A percentile compares a stretch with the other conserved stretches of the same genome.
Conservation (phyloP, 2,888 invertebrate species). For the Platycheirus albimanus region DNA sequence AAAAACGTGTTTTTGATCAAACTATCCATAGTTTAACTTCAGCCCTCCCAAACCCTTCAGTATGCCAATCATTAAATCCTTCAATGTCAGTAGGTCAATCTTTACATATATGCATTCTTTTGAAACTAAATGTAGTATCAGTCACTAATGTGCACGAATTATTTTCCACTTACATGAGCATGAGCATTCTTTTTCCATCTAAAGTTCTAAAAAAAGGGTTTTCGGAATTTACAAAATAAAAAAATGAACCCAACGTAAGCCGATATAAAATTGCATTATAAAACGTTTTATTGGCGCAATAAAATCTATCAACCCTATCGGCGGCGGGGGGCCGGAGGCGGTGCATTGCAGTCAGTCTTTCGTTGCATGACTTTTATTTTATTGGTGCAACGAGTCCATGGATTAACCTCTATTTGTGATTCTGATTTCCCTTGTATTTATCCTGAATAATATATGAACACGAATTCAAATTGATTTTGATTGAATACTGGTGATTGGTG, state of each 20-base stretch:
- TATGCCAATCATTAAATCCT: constrained; percentile 20
- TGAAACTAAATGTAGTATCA: constrained; percentile 57
- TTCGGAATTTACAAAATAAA: constrained; percentile 22
- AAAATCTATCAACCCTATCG: constrained; percentile 42
- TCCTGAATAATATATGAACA: constrained; percentile 64
- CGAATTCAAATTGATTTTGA: constrained; percentile 70
- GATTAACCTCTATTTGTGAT: constrained; percentile 45
- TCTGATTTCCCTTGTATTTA: constrained; percentile 27
- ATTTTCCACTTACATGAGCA: constrained; percentile 63
- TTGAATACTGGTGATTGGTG: constrained; percentile 66
- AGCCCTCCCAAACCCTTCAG: not conserved
- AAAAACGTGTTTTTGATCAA: no score
- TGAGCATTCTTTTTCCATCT: constrained; percentile 48
- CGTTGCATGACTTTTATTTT: constrained; percentile 6
- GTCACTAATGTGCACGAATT: constrained; percentile 71
- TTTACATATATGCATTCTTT: no score
- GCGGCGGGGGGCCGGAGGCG: no score
- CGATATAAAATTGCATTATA: constrained; percentile 36
- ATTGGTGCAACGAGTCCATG: constrained; percentile 9
- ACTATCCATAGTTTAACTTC: not conserved
- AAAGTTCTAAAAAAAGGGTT: constrained; percentile 15
- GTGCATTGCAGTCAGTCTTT: constrained; percentile 21
- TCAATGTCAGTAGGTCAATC: constrained; percentile 56
- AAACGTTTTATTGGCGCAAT: not conserved
- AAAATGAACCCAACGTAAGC: constrained; percentile 7